Conservation (phyloP, 2,113 vertebrate species). For the Rhadina sibilatrix region DNA sequence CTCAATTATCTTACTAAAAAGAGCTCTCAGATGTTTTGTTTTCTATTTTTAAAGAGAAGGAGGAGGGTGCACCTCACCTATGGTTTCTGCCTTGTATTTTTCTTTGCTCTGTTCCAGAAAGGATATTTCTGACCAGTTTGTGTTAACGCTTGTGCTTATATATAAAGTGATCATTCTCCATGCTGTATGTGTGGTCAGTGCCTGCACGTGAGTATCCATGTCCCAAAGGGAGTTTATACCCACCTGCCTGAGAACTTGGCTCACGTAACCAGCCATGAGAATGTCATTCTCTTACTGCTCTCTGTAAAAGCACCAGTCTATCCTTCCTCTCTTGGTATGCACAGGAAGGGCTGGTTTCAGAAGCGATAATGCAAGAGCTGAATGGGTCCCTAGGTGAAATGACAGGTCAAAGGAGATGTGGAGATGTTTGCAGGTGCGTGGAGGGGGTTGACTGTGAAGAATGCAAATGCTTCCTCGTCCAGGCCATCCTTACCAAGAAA, state of each 20-base stretch:
- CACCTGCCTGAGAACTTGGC: background rate
- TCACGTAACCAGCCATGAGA: background rate
- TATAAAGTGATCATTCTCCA: background rate
- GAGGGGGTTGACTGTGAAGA: background rate
- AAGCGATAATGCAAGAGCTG: background rate
- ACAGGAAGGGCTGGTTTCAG: background rate
- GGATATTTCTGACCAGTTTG: background rate
- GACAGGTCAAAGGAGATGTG: background rate
- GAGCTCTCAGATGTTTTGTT: background rate
- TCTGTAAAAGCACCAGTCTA: background rate
- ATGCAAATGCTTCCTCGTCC: background rate
- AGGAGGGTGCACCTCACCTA: background rate
- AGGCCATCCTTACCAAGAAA: constrained; percentile 54
- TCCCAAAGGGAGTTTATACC: background rate
- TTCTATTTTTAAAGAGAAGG: background rate
- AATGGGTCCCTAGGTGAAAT: background rate
- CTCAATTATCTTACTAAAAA: background rate
- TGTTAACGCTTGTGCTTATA: background rate
- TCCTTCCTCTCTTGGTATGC: background rate
- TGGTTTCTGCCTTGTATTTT: background rate
- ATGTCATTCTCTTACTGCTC: background rate
- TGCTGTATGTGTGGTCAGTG: background rate
- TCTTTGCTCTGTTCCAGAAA: background rate
- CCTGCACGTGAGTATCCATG: background rate
- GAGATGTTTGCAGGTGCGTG: background rate